phyloP scores from a whole-genome alignment of 2,797 vertebrate species.

The Columba guinea region DNA sequence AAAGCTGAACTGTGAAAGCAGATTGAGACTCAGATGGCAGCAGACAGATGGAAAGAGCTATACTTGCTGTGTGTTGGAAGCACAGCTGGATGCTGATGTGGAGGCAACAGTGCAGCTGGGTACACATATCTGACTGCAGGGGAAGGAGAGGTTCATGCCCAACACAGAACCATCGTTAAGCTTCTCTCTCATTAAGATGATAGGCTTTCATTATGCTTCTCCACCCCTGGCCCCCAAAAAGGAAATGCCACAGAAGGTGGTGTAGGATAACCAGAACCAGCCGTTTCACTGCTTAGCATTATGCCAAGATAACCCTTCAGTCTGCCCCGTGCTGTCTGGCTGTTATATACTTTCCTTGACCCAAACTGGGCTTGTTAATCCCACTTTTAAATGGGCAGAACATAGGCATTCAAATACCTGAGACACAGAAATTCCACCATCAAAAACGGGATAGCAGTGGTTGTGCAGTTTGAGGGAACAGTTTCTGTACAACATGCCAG shows the following conservation, averaged over 20 bases:
- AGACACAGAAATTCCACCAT: background rate
- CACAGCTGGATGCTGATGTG: background rate
- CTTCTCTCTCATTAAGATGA: fast-evolving
- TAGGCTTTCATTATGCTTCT: background rate
- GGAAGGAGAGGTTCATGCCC: background rate
- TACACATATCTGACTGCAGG: fast-evolving
- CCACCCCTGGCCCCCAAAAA: background rate
- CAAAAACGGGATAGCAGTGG: background rate
- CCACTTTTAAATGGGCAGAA: background rate
- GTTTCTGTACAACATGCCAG: background rate
- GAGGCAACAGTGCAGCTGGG: background rate
- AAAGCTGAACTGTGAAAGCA: background rate
- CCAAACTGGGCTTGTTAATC: background rate
- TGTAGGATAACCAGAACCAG: background rate
- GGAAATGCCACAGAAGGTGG: background rate
- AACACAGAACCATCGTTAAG: fast-evolving
- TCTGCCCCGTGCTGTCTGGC: fast-evolving
- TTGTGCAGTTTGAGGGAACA: background rate
- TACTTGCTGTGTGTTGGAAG: fast-evolving
- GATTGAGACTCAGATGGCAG: background rate
- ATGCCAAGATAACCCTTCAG: background rate
- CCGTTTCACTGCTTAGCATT: background rate
- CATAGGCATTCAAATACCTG: background rate
- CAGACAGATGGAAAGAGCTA: background rate
- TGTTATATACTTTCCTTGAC: background rate